Conservation (phyloP, 1,140 invertebrate genomes). For the Charaxes varanes region DNA sequence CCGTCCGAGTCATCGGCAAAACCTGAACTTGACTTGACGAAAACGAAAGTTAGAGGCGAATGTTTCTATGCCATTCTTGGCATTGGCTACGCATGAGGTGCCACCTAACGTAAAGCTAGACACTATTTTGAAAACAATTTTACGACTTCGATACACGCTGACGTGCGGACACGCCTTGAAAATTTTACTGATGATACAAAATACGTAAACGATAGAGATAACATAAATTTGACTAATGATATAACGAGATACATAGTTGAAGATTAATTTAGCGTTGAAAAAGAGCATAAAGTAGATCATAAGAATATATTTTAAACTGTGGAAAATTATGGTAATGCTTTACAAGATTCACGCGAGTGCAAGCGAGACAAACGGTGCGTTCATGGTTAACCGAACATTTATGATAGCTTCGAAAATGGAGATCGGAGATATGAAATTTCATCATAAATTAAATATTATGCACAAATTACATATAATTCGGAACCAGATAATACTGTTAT, state of each 20-base stretch:
- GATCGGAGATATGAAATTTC: constrained; percentile 1
- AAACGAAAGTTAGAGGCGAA: constrained; percentile 70
- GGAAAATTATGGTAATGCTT: constrained; percentile 22
- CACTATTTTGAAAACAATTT: constrained; percentile 26
- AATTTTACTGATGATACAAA: constrained; percentile 13
- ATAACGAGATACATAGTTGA: neutral
- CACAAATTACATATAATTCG: neutral
- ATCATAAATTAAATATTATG: neutral
- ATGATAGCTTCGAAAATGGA: constrained; percentile 17
- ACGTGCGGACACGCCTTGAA: constrained; percentile 18
- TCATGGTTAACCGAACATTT: constrained; percentile 14
- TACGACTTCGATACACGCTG: constrained; percentile 6
- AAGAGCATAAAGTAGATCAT: constrained; percentile 13
- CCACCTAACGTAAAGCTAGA: constrained; percentile 29
- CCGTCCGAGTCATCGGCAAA: constrained; percentile 62
- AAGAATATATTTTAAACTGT: constrained; percentile 15
- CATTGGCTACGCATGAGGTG: constrained; percentile 47
- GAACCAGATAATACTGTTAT: neutral
- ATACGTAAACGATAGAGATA: constrained; percentile 1
- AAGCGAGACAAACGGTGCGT: constrained; percentile 35
- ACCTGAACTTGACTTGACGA: constrained; percentile 73
- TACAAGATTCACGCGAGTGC: constrained; percentile 26
- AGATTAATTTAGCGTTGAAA: constrained; percentile 11
- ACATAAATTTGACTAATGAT: neutral
- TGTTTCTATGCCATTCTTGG: constrained; percentile 70